Evolutionary conservation across 2,888 invertebrate genomes (phyloP), one percentile per base, ranked within the genome.

Genomic region (Plebejus anna): DNA sequence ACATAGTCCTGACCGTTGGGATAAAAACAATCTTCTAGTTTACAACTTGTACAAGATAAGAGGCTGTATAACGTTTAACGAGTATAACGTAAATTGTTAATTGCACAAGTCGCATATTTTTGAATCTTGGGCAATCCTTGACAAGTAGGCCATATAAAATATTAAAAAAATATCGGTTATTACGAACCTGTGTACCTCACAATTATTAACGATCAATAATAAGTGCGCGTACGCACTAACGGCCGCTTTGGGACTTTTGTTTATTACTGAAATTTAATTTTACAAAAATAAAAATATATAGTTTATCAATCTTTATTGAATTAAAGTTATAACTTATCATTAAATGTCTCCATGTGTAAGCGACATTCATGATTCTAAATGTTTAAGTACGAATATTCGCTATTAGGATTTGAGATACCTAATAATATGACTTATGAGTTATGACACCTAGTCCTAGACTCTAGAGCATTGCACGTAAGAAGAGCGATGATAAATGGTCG

Each of bases 201-300:
- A 85, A 85, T 86, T 85, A 85, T 86, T 85, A 86, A 85, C 82
- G 81, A 81, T 79, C 82, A 81, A 84, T 83, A 81, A 84, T 83
- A 82, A 81, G 42, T 66, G 32, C 32, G 13, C 66, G 36, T 66
- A 66, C 66, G 32, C 66, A 66, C 32, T 66, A 13, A 32, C 32
- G 1, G 22, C 7, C 4, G 16, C 55, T 13, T 7, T 16, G 13
- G 9, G 47, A 47, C 47, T 47, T 42, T 42, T 2, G 7, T 9
- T 47, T 47, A 11, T 47, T 42, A 9, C 42, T 59, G 22, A 22
- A 59, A 2, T 22, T 22, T 7, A 22, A 59, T 59, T 13, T 59
- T 4, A 51, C 6, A 22, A 59, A n/a, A 7, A n/a, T 4, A n/a
- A 5, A n/a, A n/a, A 6, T 57, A 57, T 57, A 16, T 4, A n/a